These are phyloP conservation scores for Bambusicola thoracicus DNA, from an alignment of 2,113 vertebrate species.

Conservation along the genomic window DNA sequence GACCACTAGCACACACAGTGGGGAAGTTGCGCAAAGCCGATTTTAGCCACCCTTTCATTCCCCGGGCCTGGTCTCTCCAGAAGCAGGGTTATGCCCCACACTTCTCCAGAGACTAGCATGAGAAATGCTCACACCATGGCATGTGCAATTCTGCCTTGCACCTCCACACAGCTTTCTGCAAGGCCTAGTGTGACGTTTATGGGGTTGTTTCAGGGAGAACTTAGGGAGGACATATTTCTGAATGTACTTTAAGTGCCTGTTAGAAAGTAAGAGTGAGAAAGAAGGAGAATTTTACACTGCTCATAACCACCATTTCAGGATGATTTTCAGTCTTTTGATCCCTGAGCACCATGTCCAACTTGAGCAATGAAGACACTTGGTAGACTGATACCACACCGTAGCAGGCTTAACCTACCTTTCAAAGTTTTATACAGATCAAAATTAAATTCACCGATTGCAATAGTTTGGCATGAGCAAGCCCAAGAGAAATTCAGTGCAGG, in stretches of 20 bases:
- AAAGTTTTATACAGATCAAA: neutral
- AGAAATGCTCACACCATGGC: neutral
- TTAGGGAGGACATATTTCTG: neutral
- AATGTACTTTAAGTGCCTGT: neutral
- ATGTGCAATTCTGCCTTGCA: neutral
- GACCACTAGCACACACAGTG: neutral
- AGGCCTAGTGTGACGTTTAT: neutral
- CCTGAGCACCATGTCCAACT: neutral
- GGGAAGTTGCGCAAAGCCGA: neutral
- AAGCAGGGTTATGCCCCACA: neutral
- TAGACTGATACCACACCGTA: neutral
- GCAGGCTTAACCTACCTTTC: neutral
- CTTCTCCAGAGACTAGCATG: no score
- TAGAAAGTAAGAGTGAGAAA: neutral
- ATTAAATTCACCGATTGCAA: neutral
- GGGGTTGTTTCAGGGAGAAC: neutral
- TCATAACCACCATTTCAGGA: neutral
- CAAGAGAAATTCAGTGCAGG: neutral
- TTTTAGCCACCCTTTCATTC: neutral
- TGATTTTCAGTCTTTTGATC: neutral
- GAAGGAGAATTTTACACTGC: neutral
- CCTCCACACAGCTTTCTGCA: neutral
- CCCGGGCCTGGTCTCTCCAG: neutral
- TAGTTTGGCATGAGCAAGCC: neutral
- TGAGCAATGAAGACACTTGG: accelerated